These are phyloP conservation scores for Melipona bicolor DNA, from an alignment of 2,888 invertebrate genomes.

Conservation along the genomic window DNA sequence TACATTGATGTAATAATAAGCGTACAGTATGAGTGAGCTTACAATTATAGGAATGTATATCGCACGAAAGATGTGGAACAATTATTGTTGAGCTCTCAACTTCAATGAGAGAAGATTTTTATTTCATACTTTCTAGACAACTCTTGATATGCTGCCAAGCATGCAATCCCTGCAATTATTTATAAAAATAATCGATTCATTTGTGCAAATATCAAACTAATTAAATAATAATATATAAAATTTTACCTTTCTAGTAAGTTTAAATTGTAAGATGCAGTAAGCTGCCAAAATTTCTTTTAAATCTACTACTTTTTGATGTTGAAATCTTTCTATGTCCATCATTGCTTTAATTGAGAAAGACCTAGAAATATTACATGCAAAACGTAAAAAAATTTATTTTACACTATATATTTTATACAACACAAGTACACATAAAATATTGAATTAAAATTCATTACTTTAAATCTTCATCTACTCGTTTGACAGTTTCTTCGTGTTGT, in stretches of 20 bases:
- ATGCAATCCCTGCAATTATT: conserved; percentile 88
- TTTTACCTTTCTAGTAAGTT: conserved; percentile 90
- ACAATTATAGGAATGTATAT: conserved; percentile 78
- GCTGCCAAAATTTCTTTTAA: conserved; percentile 89
- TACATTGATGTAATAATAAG: conserved; percentile 70
- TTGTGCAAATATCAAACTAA: neutral
- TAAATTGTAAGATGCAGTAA: conserved; percentile 90
- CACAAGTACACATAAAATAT: neutral
- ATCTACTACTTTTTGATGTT: conserved; percentile 90
- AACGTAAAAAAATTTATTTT: neutral
- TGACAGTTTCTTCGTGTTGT: conserved; percentile 87
- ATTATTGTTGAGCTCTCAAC: conserved; percentile 76
- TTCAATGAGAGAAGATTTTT: conserved; percentile 65
- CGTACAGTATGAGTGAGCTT: conserved; percentile 68
- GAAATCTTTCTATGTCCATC: conserved; percentile 89
- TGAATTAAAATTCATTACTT: conserved; percentile 84
- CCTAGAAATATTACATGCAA: conserved; percentile 83
- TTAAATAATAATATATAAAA: neutral
- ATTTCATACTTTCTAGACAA: conserved; percentile 90
- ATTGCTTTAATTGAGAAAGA: conserved; percentile 89
- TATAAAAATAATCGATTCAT: conserved; percentile 19
- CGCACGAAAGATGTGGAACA: conserved; percentile 67
- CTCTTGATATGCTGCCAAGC: conserved; percentile 91
- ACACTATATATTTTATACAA: neutral
- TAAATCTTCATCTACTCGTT: conserved; percentile 86